Evolutionary conservation across 2,797 vertebrate genomes (phyloP).

Genomic region (Pseudomugil tenellus): DNA sequence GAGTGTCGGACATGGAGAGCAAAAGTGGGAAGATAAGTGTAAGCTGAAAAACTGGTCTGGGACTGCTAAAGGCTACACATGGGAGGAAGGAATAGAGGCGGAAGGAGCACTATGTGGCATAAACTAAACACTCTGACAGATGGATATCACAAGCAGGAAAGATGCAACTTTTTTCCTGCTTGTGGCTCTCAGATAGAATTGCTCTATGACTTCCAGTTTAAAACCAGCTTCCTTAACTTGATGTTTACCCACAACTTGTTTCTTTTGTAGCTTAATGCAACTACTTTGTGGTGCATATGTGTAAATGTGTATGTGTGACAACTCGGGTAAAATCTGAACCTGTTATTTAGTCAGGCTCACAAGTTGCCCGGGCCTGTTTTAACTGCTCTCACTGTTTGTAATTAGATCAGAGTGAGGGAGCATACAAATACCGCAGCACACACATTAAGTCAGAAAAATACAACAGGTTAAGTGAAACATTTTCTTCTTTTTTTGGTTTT

Average conservation of each 20-base stretch:
- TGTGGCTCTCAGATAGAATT: background rate
- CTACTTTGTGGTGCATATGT: background rate
- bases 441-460: background rate
- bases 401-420: conserved; percentile 42
- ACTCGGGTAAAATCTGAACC: conserved; percentile 44
- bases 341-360: conserved; percentile 42
- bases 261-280: background rate
- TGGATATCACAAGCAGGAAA: conserved; percentile 4
- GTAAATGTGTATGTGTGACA: background rate
- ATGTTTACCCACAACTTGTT: background rate
- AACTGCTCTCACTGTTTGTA: conserved; percentile 42
- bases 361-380: conserved; percentile 48
- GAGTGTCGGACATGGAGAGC: conserved; percentile 7
- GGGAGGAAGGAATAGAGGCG: conserved; percentile 7
- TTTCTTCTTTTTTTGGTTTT: conserved; percentile 14
- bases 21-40: conserved; percentile 19
- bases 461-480: background rate
- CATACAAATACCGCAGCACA: background rate
- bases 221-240: background rate
- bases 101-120: background rate
- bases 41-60: conserved; percentile 16
- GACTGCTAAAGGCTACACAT: conserved; percentile 1
- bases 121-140: conserved; percentile 27
- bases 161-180: background rate
- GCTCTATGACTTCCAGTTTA: background rate